Evolutionary conservation across 2,888 invertebrate species (phyloP).

Genomic region (Cryptus viduatorius): DNA sequence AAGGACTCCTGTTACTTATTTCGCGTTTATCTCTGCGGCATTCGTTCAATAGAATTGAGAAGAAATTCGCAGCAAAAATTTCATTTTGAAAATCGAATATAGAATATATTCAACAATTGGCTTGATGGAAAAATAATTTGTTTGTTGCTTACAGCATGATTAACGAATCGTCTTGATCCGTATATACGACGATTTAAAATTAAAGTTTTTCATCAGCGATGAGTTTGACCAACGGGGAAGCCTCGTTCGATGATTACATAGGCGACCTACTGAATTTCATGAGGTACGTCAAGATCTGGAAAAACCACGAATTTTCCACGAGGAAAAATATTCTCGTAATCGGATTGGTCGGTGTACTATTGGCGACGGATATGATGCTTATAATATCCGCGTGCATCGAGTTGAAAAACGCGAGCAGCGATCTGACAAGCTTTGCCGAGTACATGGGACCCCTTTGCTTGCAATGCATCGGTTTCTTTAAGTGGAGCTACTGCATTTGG

Average conservation of each 20-base stretch:
- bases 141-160: neutral
- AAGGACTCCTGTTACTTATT: slow-evolving; percentile 46
- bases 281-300: slow-evolving; percentile 70
- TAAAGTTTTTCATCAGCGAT: slow-evolving; percentile 51
- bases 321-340: slow-evolving; percentile 58
- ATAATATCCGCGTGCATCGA: slow-evolving; percentile 66
- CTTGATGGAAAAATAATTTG: no score
- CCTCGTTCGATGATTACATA: slow-evolving; percentile 63
- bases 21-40: neutral
- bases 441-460: slow-evolving; percentile 68
- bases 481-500: slow-evolving; percentile 73
- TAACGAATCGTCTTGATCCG: no score
- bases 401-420: slow-evolving; percentile 57
- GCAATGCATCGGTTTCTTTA: slow-evolving; percentile 72
- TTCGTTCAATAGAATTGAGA: neutral
- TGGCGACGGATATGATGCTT: slow-evolving; percentile 61
- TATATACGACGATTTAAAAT: slow-evolving; percentile 9
- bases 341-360: slow-evolving; percentile 39
- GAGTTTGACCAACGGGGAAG: slow-evolving; percentile 39
- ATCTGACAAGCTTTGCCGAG: slow-evolving; percentile 69
- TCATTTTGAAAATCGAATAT: neutral
- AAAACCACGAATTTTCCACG: slow-evolving; percentile 55
- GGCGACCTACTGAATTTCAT: slow-evolving; percentile 61
- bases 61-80: neutral
- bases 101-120: no score